These are phyloP conservation scores for Nestor notabilis DNA, from an alignment of 2,113 vertebrate genomes.

Conservation along the genomic window DNA sequence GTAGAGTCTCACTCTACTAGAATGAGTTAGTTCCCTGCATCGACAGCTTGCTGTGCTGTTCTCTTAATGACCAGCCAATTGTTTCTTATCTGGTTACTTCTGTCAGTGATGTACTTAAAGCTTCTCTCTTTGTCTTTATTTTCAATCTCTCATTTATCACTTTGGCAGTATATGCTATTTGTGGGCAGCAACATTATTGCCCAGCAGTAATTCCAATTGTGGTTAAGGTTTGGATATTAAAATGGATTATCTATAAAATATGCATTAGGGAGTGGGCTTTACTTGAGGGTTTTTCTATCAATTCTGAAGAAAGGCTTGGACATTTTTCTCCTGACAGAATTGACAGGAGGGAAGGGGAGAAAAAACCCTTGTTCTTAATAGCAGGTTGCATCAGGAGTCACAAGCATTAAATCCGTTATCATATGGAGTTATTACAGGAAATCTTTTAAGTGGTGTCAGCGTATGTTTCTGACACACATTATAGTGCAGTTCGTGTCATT, in stretches of 20 bases:
- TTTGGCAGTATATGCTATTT: neutral
- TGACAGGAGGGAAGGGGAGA: neutral
- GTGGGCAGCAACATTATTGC: neutral
- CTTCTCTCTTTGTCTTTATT: neutral
- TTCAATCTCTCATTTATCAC: neutral
- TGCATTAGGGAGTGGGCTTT: neutral
- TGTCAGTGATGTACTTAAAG: neutral
- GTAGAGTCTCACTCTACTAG: neutral
- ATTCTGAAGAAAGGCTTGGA: neutral
- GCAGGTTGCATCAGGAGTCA: neutral
- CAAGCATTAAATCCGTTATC: neutral
- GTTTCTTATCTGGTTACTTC: neutral
- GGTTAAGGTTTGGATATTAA: neutral
- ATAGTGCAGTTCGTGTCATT: rapidly evolving
- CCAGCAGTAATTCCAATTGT: neutral
- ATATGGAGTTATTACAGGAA: neutral
- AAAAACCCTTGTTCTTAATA: neutral
- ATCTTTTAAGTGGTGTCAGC: neutral
- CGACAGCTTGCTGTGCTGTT: neutral
- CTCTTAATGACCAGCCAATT: neutral
- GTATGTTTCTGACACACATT: neutral
- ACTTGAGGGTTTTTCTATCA: neutral
- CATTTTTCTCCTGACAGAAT: neutral
- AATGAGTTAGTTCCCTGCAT: neutral
- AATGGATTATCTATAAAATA: neutral